Percentiles rank a stretch among this genome's conserved stretches.
phyloP scores from a whole-genome alignment of 2,113 vertebrate genomes.

The Cettia cetti region DNA sequence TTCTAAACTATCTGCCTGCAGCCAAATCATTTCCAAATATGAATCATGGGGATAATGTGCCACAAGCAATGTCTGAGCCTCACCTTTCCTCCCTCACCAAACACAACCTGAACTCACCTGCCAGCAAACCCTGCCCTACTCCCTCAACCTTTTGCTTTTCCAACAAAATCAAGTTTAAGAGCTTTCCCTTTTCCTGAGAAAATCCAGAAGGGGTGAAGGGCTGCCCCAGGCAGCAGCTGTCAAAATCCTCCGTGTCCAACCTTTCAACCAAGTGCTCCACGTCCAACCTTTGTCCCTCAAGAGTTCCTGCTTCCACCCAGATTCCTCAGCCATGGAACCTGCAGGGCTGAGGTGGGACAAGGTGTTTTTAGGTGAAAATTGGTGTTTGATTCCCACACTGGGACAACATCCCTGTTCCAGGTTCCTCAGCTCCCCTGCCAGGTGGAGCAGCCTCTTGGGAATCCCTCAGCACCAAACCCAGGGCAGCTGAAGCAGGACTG shows the following conservation, averaged over 20 bases:
- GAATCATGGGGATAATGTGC: neutral
- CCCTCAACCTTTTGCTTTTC: neutral
- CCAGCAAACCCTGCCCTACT: neutral
- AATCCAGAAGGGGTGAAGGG: neutral
- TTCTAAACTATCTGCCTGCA: constrained; percentile 26
- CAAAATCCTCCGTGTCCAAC: fast-evolving
- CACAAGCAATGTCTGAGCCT: neutral
- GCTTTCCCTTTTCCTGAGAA: fast-evolving
- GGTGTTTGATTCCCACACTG: neutral
- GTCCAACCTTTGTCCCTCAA: neutral
- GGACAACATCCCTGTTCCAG: neutral
- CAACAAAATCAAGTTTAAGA: neutral
- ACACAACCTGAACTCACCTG: neutral
- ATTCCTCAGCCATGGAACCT: neutral
- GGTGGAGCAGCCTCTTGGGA: neutral
- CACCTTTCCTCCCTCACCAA: neutral
- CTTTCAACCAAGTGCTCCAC: neutral
- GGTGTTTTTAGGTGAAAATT: neutral
- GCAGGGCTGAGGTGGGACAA: neutral
- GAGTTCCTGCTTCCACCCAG: neutral
- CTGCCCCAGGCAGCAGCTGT: neutral
- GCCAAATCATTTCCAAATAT: neutral
- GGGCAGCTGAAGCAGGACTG: neutral
- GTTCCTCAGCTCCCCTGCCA: neutral
- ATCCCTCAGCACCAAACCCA: neutral